Evolutionary conservation across 2,888 invertebrate species (phyloP).

Genomic region (Cerastis leucographa): DNA sequence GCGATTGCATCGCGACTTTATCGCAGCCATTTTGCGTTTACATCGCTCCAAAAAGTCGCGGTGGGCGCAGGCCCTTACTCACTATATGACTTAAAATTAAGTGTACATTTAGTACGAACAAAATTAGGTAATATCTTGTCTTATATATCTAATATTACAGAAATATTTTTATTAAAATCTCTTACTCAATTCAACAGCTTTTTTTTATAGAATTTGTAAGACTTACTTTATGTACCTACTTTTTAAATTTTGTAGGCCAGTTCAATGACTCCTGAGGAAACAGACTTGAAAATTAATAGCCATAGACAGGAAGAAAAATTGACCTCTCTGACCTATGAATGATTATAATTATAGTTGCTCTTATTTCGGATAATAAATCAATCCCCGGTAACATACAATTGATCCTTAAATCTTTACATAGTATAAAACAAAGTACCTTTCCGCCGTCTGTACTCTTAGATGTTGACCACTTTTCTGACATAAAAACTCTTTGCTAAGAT

Average conservation of each 20-base stretch:
- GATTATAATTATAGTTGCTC: background rate
- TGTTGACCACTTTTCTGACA: too few species aligned
- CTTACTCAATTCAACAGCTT: background rate
- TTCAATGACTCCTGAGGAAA: background rate
- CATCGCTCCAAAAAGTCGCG: background rate
- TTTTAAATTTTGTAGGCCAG: background rate
- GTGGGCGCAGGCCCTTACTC: background rate
- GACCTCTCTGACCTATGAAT: background rate
- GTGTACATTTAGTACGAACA: background rate
- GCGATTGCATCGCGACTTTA: background rate
- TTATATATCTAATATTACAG: background rate
- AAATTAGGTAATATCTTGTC: slow-evolving; percentile 16
- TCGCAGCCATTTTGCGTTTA: background rate
- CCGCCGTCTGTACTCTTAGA: too few species aligned
- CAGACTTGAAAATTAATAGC: background rate
- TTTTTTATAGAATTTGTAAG: background rate
- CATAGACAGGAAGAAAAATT: background rate
- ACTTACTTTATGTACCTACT: too few species aligned
- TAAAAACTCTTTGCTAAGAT: too few species aligned
- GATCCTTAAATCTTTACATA: too few species aligned
- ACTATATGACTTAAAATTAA: background rate
- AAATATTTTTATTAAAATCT: background rate
- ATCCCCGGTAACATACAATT: too few species aligned
- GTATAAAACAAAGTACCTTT: too few species aligned
- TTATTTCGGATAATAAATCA: background rate